Evolutionary conservation across 2,113 vertebrate species (phyloP).

Genomic region (Fulica atra): DNA sequence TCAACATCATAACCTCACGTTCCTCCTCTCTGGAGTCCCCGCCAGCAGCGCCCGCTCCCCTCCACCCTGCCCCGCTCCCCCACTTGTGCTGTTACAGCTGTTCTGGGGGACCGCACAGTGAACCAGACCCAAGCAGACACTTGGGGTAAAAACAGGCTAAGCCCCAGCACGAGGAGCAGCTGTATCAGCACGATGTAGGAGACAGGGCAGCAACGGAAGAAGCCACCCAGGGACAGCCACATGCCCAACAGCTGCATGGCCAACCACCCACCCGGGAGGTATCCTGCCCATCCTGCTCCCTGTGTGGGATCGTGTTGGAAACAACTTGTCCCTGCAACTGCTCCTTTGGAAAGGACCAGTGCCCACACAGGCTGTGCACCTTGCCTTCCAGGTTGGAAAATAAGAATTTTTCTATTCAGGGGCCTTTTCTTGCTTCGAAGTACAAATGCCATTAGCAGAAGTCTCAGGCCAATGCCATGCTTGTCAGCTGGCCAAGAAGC

Average conservation of each 20-base stretch:
- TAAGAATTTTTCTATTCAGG: neutral
- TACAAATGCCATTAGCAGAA: neutral
- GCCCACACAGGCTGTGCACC: neutral
- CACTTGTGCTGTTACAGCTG: neutral
- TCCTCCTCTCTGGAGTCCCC: neutral
- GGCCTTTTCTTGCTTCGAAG: neutral
- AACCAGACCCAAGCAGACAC: neutral
- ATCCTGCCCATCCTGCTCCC: neutral
- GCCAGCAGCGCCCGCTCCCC: accelerated
- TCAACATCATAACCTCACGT: neutral
- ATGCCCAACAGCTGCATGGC: neutral
- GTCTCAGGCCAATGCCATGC: neutral
- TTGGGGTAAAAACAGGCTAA: neutral
- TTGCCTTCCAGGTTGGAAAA: neutral
- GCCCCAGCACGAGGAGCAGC: neutral
- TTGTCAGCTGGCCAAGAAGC: neutral
- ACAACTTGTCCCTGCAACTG: accelerated
- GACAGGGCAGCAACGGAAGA: accelerated
- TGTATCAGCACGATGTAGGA: neutral
- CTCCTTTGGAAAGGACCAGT: neutral
- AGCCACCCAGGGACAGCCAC: accelerated
- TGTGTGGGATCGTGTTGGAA: accelerated
- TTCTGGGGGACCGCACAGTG: neutral
- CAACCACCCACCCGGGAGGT: neutral
- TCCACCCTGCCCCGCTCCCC: neutral